Evolutionary conservation across 2,888 invertebrate species (phyloP), one percentile per base, ranked within the genome.

Genomic region (Erebia palarica): DNA sequence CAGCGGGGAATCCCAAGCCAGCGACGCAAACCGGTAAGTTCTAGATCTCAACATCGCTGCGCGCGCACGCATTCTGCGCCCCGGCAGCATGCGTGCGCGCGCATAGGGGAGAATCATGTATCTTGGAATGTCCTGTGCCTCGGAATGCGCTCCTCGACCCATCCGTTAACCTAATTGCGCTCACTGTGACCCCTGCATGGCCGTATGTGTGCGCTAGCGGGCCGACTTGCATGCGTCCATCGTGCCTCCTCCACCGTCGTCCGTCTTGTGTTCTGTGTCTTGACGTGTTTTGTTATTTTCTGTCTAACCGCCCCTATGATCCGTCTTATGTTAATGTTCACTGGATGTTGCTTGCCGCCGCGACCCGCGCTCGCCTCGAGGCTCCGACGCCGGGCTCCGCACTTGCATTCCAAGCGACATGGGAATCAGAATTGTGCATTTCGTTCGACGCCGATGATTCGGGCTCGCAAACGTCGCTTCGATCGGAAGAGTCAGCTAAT

Each of bases 111-210:
- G 91, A 89, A 92, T 93, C 93, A 92, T 94, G 93, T 94, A 94
- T 94, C 94, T 94, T 94, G 94, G 94, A 94, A 94, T 94, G 94
- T 93, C 93, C 91, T 93, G 94, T 94, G 93, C 94, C 94, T 94
- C 94, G 94, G 94, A 94, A 94, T 94, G 94, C 93, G 93, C 92
- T 92, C 93, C 93, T 93, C 90, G 88, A 89, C 86, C 89, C 89
- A 88, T 86, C 84, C 83, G 87, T 90, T 86, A 86, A 88, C 87
- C 87, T 85, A 79, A 85, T 84, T 87, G 85, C 87, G 89, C 88
- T 89, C 89, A 84, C 82, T 88, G 87, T 90, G 82, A 86, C 87
- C 90, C 86, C 81, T 91, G 91, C 92, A 91, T 91, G 91, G 87
- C 90, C 88, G 86, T 87, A 84, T 83, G 84, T 86, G 84, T 84